Evolutionary conservation across 2,113 vertebrate species (phyloP).

Genomic region (Panthera tigris): DNA sequence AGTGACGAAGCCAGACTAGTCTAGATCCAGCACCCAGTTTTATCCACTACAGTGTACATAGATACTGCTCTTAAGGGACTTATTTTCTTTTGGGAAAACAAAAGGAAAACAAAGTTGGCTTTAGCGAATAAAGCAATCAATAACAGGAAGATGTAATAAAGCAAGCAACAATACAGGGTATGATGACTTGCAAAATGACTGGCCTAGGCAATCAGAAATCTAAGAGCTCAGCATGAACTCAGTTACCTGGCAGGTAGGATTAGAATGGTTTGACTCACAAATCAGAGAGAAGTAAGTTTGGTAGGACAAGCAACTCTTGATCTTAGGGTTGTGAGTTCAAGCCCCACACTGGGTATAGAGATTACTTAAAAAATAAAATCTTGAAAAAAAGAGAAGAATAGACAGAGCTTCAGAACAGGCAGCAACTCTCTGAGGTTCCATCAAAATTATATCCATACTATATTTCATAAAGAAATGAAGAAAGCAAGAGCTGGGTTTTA

Average conservation of each 20-base stretch:
- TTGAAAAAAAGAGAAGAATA: neutral
- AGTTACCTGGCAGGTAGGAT: neutral
- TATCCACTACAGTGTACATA: neutral
- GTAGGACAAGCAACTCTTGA: no score
- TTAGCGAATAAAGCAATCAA: neutral
- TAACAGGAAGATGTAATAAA: neutral
- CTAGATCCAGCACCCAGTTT: neutral
- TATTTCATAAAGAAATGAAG: neutral
- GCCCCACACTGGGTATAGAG: no score
- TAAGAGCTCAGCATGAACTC: neutral
- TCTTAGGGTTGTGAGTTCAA: no score
- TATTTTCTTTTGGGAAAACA: neutral
- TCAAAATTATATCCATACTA: neutral
- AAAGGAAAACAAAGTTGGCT: neutral
- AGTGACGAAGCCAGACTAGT: neutral
- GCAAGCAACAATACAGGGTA: neutral
- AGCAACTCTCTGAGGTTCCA: neutral
- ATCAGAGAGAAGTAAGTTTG: neutral
- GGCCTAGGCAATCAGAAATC: neutral
- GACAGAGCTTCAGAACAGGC: neutral
- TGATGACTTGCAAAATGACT: neutral
- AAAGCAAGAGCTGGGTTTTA: neutral
- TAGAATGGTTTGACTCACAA: neutral
- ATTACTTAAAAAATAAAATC: no score
- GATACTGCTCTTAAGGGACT: neutral